Percentiles rank a stretch among this genome's conserved stretches.
These are phyloP conservation scores for Spheniscus mendiculus DNA, from an alignment of 2,113 vertebrate genomes.

Conservation along the genomic window DNA sequence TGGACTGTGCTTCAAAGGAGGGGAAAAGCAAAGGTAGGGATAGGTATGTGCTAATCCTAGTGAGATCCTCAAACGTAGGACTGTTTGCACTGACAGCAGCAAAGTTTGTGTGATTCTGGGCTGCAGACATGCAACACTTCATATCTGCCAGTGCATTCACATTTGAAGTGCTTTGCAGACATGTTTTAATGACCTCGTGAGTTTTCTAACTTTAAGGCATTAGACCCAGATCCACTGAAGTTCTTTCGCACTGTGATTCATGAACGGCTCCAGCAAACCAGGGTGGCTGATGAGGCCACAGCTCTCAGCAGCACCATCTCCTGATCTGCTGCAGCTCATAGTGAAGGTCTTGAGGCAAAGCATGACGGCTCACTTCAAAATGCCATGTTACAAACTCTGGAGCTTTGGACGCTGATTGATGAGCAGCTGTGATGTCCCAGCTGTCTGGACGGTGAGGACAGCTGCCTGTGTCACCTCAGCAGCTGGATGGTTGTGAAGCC, in stretches of 20 bases:
- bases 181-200: background rate
- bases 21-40: background rate
- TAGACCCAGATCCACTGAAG: background rate
- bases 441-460: background rate
- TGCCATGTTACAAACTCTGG: background rate
- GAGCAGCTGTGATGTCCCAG: background rate
- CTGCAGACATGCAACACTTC: background rate
- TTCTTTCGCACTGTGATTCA: background rate
- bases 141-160: background rate
- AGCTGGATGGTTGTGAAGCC: background rate
- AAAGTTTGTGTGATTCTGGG: background rate
- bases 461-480: background rate
- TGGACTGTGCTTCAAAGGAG: background rate
- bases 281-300: background rate
- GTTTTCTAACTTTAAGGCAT: background rate
- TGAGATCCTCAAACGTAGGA: background rate
- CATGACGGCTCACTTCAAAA: background rate
- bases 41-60: background rate
- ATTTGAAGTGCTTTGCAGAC: background rate
- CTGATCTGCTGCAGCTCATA: background rate
- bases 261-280: background rate
- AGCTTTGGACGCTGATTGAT: accelerated
- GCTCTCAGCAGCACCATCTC: background rate
- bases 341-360: background rate
- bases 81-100: background rate